These are phyloP conservation scores for Astur gentilis DNA, from an alignment of 2,113 vertebrate genomes.

Conservation along the genomic window DNA sequence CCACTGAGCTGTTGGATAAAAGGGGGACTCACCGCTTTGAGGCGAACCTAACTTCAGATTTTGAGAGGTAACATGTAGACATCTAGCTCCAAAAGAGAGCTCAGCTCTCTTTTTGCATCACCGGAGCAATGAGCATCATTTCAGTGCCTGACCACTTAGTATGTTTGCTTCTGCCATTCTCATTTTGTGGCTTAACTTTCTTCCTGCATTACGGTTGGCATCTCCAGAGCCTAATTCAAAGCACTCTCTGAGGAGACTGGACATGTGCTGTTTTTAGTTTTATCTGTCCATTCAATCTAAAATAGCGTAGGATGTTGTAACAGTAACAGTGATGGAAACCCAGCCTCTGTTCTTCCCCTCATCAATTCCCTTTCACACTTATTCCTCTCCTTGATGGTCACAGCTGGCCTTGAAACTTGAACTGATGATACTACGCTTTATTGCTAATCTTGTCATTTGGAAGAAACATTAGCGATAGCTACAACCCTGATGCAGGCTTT, in stretches of 20 bases:
- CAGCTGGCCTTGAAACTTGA: background rate
- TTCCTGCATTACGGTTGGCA: background rate
- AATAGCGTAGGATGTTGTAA: background rate
- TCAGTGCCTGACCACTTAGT: background rate
- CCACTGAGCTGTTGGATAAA: background rate
- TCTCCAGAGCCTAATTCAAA: background rate
- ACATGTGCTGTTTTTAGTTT: background rate
- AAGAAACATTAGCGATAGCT: background rate
- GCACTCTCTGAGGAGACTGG: background rate
- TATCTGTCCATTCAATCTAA: background rate
- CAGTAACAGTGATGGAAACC: background rate
- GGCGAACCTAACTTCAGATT: background rate
- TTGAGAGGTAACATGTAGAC: background rate
- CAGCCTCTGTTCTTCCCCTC: background rate
- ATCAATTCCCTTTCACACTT: background rate
- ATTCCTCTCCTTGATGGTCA: background rate
- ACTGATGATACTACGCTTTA: background rate
- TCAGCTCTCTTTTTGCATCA: background rate
- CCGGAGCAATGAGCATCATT: background rate
- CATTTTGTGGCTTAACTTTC: background rate
- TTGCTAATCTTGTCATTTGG: constrained; percentile 2
- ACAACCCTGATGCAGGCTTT: background rate
- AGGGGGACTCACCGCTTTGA: background rate
- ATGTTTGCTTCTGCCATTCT: background rate
- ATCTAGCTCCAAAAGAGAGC: background rate